Conservation (phyloP, 2,797 vertebrate genomes). For the Coccyzus lansbergi region DNA sequence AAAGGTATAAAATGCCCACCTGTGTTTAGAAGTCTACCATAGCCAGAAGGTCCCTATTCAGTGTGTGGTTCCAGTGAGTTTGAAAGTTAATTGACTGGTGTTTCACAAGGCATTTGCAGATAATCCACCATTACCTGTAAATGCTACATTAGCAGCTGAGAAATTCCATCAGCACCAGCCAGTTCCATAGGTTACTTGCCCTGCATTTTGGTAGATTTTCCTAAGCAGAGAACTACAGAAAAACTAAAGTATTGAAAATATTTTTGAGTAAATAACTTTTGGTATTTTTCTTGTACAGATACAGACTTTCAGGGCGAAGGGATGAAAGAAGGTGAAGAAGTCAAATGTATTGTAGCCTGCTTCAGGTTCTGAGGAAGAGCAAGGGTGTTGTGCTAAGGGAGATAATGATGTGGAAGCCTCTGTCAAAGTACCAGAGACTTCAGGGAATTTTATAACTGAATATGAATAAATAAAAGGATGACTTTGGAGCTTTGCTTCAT, state of each 20-base stretch:
- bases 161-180: not conserved
- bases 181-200: not conserved
- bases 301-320: not conserved
- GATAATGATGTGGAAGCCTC: not conserved
- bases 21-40: not conserved
- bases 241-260: not conserved
- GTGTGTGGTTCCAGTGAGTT: not conserved
- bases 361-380: not conserved
- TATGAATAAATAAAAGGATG: slow-evolving; percentile 2
- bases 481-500: not conserved
- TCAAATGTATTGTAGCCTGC: not conserved
- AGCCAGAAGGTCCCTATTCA: not conserved
- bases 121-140: not conserved
- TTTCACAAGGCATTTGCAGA: not conserved
- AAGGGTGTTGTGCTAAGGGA: not conserved
- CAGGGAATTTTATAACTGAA: not conserved
- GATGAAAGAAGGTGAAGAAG: not conserved
- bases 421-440: not conserved
- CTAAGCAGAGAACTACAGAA: not conserved
- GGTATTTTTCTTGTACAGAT: not conserved
- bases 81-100: not conserved
- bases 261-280: not conserved
- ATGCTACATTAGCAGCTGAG: not conserved
- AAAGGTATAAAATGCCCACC: not conserved
- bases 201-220: not conserved